Evolutionary conservation across 2,113 vertebrate genomes (phyloP).

Genomic region (Mus musculus): DNA sequence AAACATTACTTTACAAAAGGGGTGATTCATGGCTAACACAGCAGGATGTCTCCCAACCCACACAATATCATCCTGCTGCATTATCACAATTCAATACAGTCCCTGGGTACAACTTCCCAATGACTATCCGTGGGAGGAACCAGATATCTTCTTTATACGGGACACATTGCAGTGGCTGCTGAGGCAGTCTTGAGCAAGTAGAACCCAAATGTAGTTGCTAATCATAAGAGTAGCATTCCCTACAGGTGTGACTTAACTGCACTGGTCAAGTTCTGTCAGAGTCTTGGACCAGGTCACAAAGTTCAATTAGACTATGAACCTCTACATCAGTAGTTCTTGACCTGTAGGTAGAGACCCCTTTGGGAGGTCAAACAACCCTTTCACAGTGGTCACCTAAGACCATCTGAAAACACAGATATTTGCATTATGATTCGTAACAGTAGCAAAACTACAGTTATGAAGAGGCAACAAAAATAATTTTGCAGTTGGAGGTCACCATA

Average conservation of each 20-base stretch:
- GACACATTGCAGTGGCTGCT: neutral
- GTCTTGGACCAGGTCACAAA: neutral
- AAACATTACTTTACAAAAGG: neutral
- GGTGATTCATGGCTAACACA: neutral
- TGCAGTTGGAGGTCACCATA: neutral
- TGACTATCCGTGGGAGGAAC: neutral
- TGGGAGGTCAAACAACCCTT: neutral
- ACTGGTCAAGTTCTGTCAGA: neutral
- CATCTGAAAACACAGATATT: neutral
- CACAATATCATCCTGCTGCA: accelerated
- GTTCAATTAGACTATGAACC: neutral
- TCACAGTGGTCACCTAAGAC: neutral
- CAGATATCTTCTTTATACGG: neutral
- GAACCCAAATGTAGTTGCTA: neutral
- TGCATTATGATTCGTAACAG: neutral
- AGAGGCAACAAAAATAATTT: neutral
- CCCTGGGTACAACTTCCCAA: neutral
- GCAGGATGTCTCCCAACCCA: neutral
- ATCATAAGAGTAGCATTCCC: neutral
- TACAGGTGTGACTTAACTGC: neutral
- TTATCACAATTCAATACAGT: neutral
- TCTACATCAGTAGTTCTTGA: neutral
- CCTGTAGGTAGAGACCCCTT: neutral
- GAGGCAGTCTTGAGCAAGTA: neutral
- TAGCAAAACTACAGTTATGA: neutral